Conservation (phyloP, 35 echinoderm and acorn worm species). For the Hemicentrotus pulcherrimus region DNA sequence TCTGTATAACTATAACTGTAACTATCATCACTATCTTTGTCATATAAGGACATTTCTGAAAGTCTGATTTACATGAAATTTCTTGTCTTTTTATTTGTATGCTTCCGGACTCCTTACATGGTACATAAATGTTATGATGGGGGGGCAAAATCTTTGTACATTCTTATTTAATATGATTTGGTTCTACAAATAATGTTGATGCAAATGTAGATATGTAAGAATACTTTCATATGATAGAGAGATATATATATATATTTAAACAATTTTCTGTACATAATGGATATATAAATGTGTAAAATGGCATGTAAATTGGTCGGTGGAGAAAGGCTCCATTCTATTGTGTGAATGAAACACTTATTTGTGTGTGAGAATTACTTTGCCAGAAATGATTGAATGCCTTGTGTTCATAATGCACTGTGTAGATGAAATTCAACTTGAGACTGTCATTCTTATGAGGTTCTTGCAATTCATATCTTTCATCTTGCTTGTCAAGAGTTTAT, state of each 20-base stretch:
- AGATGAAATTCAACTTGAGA: neutral
- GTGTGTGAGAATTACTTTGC: neutral
- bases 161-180: neutral
- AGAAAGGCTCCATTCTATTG: neutral
- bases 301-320: neutral
- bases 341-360: neutral
- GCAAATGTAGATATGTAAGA: slow-evolving; percentile 5
- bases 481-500: too few relatives aligned
- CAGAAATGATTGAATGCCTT: neutral
- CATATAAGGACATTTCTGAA: neutral
- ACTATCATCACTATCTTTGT: neutral
- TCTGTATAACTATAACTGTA: too few relatives aligned
- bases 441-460: neutral
- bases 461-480: neutral
- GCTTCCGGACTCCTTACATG: neutral
- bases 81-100: too few relatives aligned
- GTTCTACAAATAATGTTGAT: neutral
- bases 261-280: neutral
- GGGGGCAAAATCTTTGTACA: neutral
- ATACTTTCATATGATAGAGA: neutral
- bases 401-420: neutral
- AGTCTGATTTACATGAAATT: too few relatives aligned
- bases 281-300: neutral
- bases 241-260: neutral
- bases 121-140: neutral